Evolutionary conservation across 2,888 invertebrate genomes (phyloP), one percentile per base, ranked within the genome.

Genomic region (Yponomeuta evonymella): DNA sequence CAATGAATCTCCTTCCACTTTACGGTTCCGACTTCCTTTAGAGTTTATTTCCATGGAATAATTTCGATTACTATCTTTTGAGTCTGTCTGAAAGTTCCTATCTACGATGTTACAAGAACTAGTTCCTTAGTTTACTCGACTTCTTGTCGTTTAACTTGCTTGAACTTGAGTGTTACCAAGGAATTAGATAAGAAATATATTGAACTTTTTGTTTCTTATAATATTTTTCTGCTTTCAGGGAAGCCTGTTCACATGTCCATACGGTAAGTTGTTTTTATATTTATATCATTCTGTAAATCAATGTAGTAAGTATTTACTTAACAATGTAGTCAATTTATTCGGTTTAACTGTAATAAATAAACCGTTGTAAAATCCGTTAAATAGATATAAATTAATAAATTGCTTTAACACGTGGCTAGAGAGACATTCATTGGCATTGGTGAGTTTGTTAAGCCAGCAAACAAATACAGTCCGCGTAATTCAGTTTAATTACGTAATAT

Each of bases 231-330:
- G 82, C 86, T 94, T 94, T 74, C 95, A 95, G 95, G 93, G 93
- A 80, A 93, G 94, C 81, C 84, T 95, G 86, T 95, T 95, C 90
- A 94, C 94, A 79, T 95, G 95, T 93, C 95, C 95, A 79, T 95
- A 94, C 83, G 95, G 95, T 95, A 88, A 95, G 95, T 94, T 51
- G 58, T 67, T 69, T 64, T 36, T 69, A n/a, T 29, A 43, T 43
- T 43, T 43, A 43, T 43, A 4, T 43, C 43, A 6, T 1, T 43
- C 43, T 1, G 6, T 43, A 43, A 43, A 3, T 36, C 36, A 36
- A 5, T 36, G 36, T 36, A 36, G 36, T 36, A 36, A 2, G 4
- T 12, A 12, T 9, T 12, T 12, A 51, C 4, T 2, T 51, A 9
- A 58, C 51, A 15, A 12, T 12, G 3, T 58, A 58, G 51, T 58